Evolutionary conservation across 2,797 vertebrate species (phyloP), one percentile per base, ranked within the genome.

Genomic region (Echiichthys vipera): DNA sequence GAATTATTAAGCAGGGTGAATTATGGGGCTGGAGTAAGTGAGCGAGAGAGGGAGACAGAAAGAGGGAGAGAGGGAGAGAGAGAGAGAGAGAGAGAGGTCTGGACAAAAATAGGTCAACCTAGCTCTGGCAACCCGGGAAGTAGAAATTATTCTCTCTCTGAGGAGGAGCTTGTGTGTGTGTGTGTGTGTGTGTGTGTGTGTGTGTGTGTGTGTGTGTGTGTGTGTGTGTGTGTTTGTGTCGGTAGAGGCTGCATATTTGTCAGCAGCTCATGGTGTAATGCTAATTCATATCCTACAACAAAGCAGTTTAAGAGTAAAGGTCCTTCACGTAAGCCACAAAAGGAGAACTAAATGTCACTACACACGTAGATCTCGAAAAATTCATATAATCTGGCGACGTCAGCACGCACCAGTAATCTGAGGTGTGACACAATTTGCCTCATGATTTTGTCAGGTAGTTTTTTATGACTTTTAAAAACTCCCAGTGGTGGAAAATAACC

Each of bases 61-160:
- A 74, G 64, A 62, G 55, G 64, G 70, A 57, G 62, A 63, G 51
- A 55, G 51, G 67, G 27, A 61, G 53, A 77, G 34, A 74, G 71
- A 32, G 59, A 70, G 62, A 77, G 65, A 82, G 77, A 76, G 77
- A 69, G 83, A 76, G 79, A 71, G 84, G 85, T 90, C 91, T 88
- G 91, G 88, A 90, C 86, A 92, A 90, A 95, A 94, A 92, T 95
- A 94, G 93, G 94, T 95, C 94, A 94, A 91, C 85, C 92, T 92
- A 90, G 84, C 86, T 85, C 84, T 89, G 86, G 88, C 84, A 92
- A 91, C 87, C 89, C 89, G 87, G 91, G 88, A 92, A 88, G 88
- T 90, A 91, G 89, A 92, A 93, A 84, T 89, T 83, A 92, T 91
- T 90, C 74, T 87, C 87, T 89, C 86, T 88, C 91, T 83, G 81